phyloP scores from a whole-genome alignment of 2,888 invertebrate genomes.

The Erynnis tages region DNA sequence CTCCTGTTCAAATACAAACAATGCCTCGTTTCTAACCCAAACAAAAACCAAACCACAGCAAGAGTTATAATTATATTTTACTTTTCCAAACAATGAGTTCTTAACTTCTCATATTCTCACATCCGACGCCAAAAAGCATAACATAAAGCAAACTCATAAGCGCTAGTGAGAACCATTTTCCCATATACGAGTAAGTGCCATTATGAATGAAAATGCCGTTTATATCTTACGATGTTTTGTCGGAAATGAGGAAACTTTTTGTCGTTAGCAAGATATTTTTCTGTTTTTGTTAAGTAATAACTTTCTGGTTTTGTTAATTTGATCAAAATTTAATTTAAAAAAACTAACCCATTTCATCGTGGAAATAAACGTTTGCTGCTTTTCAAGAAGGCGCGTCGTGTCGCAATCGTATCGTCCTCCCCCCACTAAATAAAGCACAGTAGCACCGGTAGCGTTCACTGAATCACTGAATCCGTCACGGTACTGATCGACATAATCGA shows the following conservation, averaged over 20 bases:
- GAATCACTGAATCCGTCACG: constrained; percentile 13
- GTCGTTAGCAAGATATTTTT: no score
- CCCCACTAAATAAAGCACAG: background rate
- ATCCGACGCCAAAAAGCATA: constrained; percentile 11
- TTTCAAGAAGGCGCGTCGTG: background rate
- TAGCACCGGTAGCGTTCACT: background rate
- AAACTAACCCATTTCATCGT: no score
- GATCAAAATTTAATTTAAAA: no score
- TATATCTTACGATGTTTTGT: background rate
- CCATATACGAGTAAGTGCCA: background rate
- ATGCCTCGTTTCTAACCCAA: no score
- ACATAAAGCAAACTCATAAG: constrained; percentile 7
- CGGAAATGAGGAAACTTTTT: no score
- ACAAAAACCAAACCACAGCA: background rate
- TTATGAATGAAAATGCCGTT: background rate
- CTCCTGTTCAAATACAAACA: no score
- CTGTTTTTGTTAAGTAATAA: no score
- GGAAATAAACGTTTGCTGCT: no score
- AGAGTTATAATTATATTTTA: background rate
- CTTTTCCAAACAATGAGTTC: constrained; percentile 15
- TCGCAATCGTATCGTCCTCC: background rate
- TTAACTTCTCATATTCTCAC: constrained; percentile 16
- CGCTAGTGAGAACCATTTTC: background rate
- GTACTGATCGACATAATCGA: constrained; percentile 15
- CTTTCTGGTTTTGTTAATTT: no score